A percentile compares a stretch with the other conserved stretches of the same genome.
Evolutionary conservation across 2,113 vertebrate genomes (phyloP).

Genomic region (Baryphthengus martii): DNA sequence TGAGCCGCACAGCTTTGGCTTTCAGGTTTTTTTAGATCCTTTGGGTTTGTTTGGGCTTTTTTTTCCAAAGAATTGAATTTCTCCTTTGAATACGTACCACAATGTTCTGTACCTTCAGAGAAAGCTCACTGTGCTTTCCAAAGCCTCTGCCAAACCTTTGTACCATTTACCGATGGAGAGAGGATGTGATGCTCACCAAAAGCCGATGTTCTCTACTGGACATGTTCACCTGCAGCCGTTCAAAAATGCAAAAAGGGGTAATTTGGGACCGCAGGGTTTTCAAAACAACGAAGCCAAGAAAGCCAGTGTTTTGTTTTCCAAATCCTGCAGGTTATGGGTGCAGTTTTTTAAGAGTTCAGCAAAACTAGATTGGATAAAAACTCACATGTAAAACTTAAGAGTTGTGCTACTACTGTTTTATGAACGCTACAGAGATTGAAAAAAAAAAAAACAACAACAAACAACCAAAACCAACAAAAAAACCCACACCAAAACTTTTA

Average conservation of each 20-base stretch:
- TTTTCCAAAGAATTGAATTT: not conserved
- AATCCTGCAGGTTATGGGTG: not conserved
- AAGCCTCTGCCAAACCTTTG: not conserved
- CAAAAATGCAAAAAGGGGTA: not conserved
- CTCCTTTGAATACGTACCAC: not conserved
- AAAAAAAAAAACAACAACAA: not conserved
- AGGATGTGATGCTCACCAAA: not conserved
- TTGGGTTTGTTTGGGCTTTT: not conserved
- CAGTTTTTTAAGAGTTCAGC: not conserved
- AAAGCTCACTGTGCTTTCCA: not conserved
- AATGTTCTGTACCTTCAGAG: not conserved
- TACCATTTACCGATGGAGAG: not conserved
- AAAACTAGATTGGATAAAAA: not conserved
- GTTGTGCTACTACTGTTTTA: constrained; percentile 31
- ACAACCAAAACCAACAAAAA: too few relatives aligned
- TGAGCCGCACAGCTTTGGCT: not conserved
- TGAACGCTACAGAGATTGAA: not conserved
- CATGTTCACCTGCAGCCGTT: not conserved
- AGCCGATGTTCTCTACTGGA: not conserved
- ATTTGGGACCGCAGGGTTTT: not conserved
- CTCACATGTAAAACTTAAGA: not conserved
- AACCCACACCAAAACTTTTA: too few relatives aligned
- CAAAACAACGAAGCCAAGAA: not conserved
- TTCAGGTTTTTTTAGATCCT: not conserved
- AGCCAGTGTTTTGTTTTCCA: not conserved